Evolutionary conservation across 2,797 vertebrate species (phyloP).

Genomic region (Sciurus vulgaris): DNA sequence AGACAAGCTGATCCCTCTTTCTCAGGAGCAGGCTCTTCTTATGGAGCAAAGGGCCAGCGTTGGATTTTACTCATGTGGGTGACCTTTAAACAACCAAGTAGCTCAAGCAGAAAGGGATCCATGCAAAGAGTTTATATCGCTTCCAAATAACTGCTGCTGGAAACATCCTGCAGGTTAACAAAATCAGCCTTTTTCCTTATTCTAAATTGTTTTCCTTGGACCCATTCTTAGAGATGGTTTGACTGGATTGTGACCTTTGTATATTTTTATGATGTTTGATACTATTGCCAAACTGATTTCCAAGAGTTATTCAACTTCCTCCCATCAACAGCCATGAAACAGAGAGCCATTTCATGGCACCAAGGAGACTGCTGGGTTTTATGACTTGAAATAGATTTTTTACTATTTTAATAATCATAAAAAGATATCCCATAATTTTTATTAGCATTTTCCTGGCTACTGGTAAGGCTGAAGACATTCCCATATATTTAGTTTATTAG

Average conservation of each 20-base stretch:
- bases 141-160: neutral
- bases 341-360: neutral
- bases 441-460: constrained; percentile 67
- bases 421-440: constrained; percentile 66
- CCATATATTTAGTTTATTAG: constrained; percentile 67
- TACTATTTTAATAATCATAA: constrained; percentile 73
- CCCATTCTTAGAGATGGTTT: constrained; percentile 47
- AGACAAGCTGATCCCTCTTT: neutral
- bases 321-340: neutral
- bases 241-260: constrained; percentile 46
- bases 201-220: constrained; percentile 70
- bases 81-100: neutral
- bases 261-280: constrained; percentile 58
- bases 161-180: neutral
- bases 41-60: neutral
- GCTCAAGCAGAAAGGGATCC: neutral
- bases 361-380: neutral
- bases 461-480: constrained; percentile 40
- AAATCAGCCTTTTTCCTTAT: constrained; percentile 4
- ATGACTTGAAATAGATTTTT: constrained; percentile 65
- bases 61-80: neutral
- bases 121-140: neutral
- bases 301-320: constrained; percentile 41
- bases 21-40: neutral
- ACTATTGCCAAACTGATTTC: constrained; percentile 56